Evolutionary conservation across 2,888 invertebrate genomes (phyloP), one percentile per base, ranked within the genome.

Genomic region (Falcaria lacertinaria): DNA sequence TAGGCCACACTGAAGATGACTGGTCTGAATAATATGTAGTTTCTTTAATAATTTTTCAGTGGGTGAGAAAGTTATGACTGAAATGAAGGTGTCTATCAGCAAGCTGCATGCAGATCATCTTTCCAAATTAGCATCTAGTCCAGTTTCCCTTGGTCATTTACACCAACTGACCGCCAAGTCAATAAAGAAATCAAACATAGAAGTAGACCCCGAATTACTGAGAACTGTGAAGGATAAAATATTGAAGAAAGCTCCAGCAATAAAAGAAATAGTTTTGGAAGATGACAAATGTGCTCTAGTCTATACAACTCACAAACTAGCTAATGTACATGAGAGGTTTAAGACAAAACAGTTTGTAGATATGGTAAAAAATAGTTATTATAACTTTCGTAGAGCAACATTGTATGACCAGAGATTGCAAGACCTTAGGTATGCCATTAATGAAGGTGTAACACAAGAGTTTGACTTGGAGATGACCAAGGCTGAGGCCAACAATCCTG

Each of bases 61-160:
- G 44, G 92, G 92, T 25, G 85, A 92, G 37, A 81, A 86, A 42
- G 88, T 88, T 3, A 92, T 92, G 66, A 92, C 83, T 40, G 92
- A 94, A 79, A 91, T 91, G 14, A 93, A 91, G 69, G 93, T 95
- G 1, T 89, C 91, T 14, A 91, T 95, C 8, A 91, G 91, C 53
- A 94, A 92, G 60, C 75, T 95, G 25, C 92, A 90, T 60, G 91
- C 94, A 4, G 87, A 90, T 41, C 93, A 94, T 64, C 73, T 95
- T 4, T 92, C 94, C 11, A 87, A 92, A 50, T 87, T 95, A 43
- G 91, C 94, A 0, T 71, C 91, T 53, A 80, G 91, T 74, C 71
- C 90, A 36, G 89, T 91, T 0, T 89, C 90, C 35, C 76, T 92
- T 32, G 90, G 91, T 33, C 90, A 93, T 62, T 71, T 92, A 3